These are phyloP conservation scores for Ailuropoda melanoleuca DNA, from an alignment of 2,113 vertebrate genomes.

Conservation along the genomic window DNA sequence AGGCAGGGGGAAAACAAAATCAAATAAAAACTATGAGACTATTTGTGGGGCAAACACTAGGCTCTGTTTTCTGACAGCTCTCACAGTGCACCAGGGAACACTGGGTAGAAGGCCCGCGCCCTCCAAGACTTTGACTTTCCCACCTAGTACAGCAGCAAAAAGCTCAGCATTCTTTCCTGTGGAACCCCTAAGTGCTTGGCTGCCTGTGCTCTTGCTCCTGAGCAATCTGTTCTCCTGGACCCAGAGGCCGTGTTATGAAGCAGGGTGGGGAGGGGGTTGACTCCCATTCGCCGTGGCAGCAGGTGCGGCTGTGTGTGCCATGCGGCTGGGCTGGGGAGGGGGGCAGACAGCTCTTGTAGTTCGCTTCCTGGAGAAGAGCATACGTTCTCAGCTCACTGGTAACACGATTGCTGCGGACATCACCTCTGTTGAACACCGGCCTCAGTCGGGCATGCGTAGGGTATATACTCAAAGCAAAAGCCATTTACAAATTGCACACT, in stretches of 20 bases:
- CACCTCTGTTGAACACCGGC: background rate
- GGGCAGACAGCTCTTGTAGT: conserved; percentile 34
- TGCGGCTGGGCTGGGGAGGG: background rate
- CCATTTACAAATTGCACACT: background rate
- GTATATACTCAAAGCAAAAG: background rate
- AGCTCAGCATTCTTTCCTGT: background rate
- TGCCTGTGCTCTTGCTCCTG: background rate
- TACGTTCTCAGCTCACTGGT: background rate
- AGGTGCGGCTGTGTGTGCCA: background rate
- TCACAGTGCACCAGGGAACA: background rate
- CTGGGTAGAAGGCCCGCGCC: too few species aligned
- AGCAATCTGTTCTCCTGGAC: background rate
- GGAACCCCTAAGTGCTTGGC: background rate
- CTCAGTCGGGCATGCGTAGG: background rate
- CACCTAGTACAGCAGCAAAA: background rate
- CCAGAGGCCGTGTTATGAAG: background rate
- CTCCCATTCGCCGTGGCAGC: background rate
- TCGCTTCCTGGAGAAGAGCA: background rate
- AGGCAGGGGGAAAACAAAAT: background rate
- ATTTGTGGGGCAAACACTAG: too few species aligned
- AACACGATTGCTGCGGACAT: background rate
- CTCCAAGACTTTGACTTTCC: background rate
- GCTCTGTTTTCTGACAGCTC: background rate
- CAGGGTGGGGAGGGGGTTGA: background rate
- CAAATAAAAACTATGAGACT: background rate